These are phyloP conservation scores for Otus sunia DNA, from an alignment of 2,113 vertebrate genomes.

Conservation along the genomic window DNA sequence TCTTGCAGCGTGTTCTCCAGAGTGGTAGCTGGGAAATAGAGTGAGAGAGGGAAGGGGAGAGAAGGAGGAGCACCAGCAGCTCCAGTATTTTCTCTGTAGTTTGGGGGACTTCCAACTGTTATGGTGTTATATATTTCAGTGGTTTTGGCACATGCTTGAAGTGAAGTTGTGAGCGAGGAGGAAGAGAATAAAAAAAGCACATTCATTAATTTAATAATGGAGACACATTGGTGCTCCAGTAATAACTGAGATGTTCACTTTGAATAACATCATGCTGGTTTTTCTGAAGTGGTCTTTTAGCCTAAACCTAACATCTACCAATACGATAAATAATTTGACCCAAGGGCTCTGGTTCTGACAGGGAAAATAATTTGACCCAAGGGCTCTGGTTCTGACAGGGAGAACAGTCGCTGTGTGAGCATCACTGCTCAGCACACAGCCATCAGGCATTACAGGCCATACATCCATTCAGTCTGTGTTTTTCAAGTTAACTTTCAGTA, in stretches of 20 bases:
- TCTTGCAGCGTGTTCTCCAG: not conserved
- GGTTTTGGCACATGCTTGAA: not conserved
- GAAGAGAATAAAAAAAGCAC: not conserved
- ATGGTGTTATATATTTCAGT: not conserved
- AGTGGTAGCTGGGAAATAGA: not conserved
- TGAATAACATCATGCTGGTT: not conserved
- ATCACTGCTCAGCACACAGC: not conserved
- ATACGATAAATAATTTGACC: not conserved
- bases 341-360: not conserved
- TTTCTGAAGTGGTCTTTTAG: not conserved
- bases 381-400: not conserved
- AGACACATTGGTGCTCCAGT: not conserved
- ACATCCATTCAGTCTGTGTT: not conserved
- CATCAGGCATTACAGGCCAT: not conserved
- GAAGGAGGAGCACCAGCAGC: not conserved
- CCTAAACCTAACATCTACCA: not conserved
- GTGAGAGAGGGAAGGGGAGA: not conserved
- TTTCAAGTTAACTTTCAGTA: not conserved
- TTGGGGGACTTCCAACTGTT: not conserved
- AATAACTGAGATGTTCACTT: not conserved
- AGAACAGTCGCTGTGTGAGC: fast-evolving
- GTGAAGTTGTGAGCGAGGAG: not conserved
- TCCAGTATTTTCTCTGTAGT: not conserved
- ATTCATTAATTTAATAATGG: not conserved
- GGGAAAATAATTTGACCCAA: not conserved